These are phyloP conservation scores for Mellilla xanthometata DNA, from an alignment of 2,888 invertebrate genomes.

Conservation along the genomic window DNA sequence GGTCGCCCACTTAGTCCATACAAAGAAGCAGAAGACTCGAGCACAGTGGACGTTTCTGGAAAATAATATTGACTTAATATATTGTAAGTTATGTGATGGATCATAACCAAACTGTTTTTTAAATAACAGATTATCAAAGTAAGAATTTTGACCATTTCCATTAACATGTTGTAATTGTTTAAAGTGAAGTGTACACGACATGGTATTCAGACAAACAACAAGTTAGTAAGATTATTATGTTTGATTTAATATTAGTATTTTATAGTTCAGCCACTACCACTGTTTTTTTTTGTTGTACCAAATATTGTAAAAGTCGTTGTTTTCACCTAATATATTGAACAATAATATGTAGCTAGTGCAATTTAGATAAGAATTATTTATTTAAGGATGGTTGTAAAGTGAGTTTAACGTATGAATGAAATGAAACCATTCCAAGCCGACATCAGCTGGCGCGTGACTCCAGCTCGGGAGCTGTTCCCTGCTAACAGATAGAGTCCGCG, in stretches of 20 bases:
- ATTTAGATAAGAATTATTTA: slow-evolving; percentile 64
- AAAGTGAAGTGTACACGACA: too few relatives aligned
- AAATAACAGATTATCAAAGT: background rate
- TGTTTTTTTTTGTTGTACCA: background rate
- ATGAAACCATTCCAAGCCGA: slow-evolving; percentile 59
- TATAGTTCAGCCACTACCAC: too few relatives aligned
- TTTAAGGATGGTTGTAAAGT: slow-evolving; percentile 56
- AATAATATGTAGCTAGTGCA: slow-evolving; percentile 66
- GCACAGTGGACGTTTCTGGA: slow-evolving; percentile 43
- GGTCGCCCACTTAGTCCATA: too few relatives aligned
- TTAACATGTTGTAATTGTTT: too few relatives aligned
- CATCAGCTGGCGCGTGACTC: slow-evolving; percentile 14
- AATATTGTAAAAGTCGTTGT: slow-evolving; percentile 5
- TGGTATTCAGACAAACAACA: too few relatives aligned
- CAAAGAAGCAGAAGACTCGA: too few relatives aligned
- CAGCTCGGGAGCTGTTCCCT: slow-evolving; percentile 10
- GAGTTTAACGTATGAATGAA: slow-evolving; percentile 39
- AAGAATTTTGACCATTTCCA: too few relatives aligned
- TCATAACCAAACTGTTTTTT: slow-evolving; percentile 18
- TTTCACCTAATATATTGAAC: slow-evolving; percentile 16
- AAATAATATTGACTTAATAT: slow-evolving; percentile 34
- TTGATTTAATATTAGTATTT: too few relatives aligned
- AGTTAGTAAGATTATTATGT: too few relatives aligned
- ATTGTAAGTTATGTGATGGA: slow-evolving; percentile 47
- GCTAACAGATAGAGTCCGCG: background rate